Base-by-base conservation (phyloP, 2,888 invertebrate species). In the Tillus elongatus region DNA sequence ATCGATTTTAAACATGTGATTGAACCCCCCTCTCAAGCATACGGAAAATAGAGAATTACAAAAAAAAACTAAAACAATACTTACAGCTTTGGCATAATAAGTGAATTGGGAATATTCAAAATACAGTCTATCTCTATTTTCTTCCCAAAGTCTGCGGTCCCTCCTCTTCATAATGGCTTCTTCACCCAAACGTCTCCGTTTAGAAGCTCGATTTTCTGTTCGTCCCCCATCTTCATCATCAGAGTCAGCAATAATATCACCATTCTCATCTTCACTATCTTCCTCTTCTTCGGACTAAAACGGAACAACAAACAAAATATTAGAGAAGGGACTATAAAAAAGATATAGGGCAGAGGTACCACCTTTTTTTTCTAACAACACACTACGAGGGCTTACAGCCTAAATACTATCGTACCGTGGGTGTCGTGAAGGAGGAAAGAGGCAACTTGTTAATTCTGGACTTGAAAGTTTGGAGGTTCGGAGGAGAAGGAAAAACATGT, bases 71-170 rank as follows among this genome's bases (percentile, higher is more conserved):
- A 6, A n/a, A n/a, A 3, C 11, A 10, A 30, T 15, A 60, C 73
- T 66, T 61, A 82, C 83, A 9, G 83, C 79, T 58, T 82, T 79
- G 2, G 87, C 83, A 59, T 85, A 90, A 58, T 84, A 90, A 35
- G 85, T 86, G 60, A 87, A 92, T 63, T 95, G 89, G 35, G 82
- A 79, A 60, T 96, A 96, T 51, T 93, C 86, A 60, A 91, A 91
- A 68, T 95, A 73, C 34, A 90, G 71, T 36, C 82, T 79, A 56
- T 83, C 77, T 36, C 92, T 71, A 33, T 80, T 79, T 51, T 86
- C 82, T 57, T 86, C 81, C 95, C 95, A 96, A 12, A 77, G 70
- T 42, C 87, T 73, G 42, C 74, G 69, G 55, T 83, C 80, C 38
- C 82, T 69, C 40, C 81, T 66, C 49, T 75, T 75, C 50, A 79